Conservation (phyloP, 2,113 vertebrate species). For the Eulacestoma nigropectus region DNA sequence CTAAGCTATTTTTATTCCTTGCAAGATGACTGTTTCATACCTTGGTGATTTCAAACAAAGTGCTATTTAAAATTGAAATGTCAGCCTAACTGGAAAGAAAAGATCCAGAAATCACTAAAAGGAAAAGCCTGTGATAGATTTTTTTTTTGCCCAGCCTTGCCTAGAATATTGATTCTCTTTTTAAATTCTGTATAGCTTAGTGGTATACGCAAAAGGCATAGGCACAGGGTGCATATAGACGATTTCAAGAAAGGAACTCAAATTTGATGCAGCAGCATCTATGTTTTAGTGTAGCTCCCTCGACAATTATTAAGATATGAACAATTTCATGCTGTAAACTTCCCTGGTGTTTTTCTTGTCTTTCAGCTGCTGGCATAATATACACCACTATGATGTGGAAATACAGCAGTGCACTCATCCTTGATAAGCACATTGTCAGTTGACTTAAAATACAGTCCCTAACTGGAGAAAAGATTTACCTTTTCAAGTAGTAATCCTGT, state of each 20-base stretch:
- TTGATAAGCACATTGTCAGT: not conserved
- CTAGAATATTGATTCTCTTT: not conserved
- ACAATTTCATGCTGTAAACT: not conserved
- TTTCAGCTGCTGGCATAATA: not conserved
- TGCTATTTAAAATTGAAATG: not conserved
- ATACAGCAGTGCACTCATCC: not conserved
- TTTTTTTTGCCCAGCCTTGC: not conserved
- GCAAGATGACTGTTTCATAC: not conserved
- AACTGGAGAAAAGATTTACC: not conserved
- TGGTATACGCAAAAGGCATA: not conserved
- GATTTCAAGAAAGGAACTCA: not conserved
- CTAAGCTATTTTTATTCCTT: not conserved
- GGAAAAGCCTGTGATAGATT: not conserved
- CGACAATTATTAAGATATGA: not conserved
- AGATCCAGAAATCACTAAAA: not conserved
- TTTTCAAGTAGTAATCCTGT: not conserved
- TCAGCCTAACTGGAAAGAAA: not conserved
- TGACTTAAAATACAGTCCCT: not conserved
- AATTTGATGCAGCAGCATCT: not conserved
- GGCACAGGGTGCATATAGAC: rapidly evolving
- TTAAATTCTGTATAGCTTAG: not conserved
- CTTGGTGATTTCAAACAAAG: conserved; percentile 22
- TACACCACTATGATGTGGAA: not conserved
- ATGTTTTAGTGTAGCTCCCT: not conserved
- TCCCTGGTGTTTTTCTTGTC: not conserved